Conservation (phyloP, 1,140 invertebrate genomes). For the Heliconius congener region DNA sequence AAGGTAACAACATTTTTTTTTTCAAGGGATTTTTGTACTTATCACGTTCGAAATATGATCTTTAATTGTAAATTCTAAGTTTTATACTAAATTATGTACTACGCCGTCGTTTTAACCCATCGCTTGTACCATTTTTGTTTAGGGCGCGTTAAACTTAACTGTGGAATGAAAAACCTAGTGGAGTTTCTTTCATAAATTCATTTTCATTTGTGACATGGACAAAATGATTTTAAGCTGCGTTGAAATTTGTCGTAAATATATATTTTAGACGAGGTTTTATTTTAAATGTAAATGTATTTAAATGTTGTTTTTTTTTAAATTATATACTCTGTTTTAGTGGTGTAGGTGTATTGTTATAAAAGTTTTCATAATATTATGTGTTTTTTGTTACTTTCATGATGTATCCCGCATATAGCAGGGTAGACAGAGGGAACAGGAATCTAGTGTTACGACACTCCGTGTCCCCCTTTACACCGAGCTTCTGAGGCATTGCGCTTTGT, state of each 20-base stretch:
- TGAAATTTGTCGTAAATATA: constrained; percentile 1
- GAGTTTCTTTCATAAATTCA: constrained; percentile 31
- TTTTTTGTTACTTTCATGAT: no score
- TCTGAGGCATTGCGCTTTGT: no score
- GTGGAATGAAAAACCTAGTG: constrained; percentile 36
- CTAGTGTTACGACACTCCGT: no score
- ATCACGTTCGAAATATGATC: constrained; percentile 9
- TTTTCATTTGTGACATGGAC: constrained; percentile 31
- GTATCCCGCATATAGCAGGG: no score
- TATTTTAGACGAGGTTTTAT: background rate
- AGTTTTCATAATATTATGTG: background rate
- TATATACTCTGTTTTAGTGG: background rate
- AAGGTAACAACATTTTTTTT: constrained; percentile 2
- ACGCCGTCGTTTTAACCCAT: constrained; percentile 44
- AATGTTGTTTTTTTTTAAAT: background rate
- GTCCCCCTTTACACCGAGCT: no score
- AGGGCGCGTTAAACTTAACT: constrained; percentile 50
- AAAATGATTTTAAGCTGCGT: constrained; percentile 21
- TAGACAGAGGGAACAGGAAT: no score
- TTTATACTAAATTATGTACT: constrained; percentile 43
- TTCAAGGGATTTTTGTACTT: constrained; percentile 17
- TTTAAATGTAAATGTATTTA: constrained; percentile 1
- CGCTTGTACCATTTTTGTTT: constrained; percentile 47
- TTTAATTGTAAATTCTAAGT: constrained; percentile 17
- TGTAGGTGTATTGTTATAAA: background rate